Evolutionary conservation across 2,888 invertebrate species (phyloP).

Genomic region (Antitype chi): DNA sequence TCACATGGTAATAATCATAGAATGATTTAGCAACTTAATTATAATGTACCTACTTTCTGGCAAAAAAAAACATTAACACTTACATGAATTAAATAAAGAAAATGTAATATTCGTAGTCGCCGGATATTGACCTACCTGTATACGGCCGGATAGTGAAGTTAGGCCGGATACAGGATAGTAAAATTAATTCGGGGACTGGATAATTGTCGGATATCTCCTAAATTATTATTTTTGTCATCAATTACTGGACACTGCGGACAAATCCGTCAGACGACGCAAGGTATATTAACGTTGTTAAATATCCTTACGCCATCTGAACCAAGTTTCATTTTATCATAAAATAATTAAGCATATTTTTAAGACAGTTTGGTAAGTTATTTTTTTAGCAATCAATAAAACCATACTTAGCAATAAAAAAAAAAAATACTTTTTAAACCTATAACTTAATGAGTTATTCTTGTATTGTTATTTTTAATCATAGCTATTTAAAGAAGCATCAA

Average conservation of each 20-base stretch:
- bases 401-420: neutral
- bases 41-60: neutral
- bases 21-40: neutral
- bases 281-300: neutral
- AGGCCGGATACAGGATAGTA: neutral
- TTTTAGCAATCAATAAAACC: neutral
- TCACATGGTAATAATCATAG: no score
- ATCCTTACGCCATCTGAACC: neutral
- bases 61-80: neutral
- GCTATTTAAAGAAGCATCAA: constrained; percentile 13
- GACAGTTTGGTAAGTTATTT: neutral
- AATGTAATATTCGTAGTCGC: neutral
- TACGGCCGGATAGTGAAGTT: neutral
- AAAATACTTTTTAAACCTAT: constrained; percentile 11
- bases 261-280: neutral
- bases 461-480: constrained; percentile 22
- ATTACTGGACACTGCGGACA: neutral
- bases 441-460: constrained; percentile 10
- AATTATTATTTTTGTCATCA: neutral
- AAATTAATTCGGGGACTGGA: neutral
- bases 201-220: neutral
- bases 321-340: neutral
- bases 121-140: neutral
- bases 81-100: neutral
- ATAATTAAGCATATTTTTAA: neutral